Base-by-base conservation (phyloP, 2,888 invertebrate species). In the Thymelicus sylvestris region DNA sequence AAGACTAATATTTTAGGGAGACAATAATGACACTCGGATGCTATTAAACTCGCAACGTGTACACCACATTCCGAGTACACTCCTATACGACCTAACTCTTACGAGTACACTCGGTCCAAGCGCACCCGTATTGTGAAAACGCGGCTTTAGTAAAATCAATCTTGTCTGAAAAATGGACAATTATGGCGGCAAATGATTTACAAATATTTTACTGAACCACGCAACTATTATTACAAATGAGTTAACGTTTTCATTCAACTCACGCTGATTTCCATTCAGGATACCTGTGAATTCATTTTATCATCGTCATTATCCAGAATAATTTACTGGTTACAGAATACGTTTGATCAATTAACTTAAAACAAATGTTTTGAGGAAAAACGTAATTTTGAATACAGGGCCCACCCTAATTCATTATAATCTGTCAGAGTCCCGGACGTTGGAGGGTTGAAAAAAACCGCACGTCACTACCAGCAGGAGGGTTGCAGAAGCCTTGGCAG, bases 401-500 rank as follows among this genome's bases (percentile, higher is more conserved):
- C 64, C 41, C 65, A 70, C 64, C 64, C 64, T 70, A 70, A 70
- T 70, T 70, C 64, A 70, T 70, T 69, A 69, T 48, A 69, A 69
- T 63, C 66, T 67, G 67, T 72, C 75, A 71, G 73, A 74, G 72
- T 66, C 71, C 75, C 73, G 75, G 73, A 67, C 44, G 74, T 74
- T 63, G 71, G 72, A 72, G 74, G 73, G 72, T 71, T 72, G 72
- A 73, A 74, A 76, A 86, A 87, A 84, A 76, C 76, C 76, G 74
- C 80, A 84, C 82, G 86, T 88, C 88, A 89, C 82, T 86, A 78
- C 76, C 85, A 85, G 78, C 48, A 69, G 73, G 72, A 75, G 74
- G 76, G 76, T 65, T 64, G 59, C 64, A 48, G 63, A 63, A 48
- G 69, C 41, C 69, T 69, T 69, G 64, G 69, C 64, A 50, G 59